A percentile compares a stretch with the other conserved stretches of the same genome.
Conservation (phyloP, 2,888 invertebrate species). For the Lydus trimaculatus region DNA sequence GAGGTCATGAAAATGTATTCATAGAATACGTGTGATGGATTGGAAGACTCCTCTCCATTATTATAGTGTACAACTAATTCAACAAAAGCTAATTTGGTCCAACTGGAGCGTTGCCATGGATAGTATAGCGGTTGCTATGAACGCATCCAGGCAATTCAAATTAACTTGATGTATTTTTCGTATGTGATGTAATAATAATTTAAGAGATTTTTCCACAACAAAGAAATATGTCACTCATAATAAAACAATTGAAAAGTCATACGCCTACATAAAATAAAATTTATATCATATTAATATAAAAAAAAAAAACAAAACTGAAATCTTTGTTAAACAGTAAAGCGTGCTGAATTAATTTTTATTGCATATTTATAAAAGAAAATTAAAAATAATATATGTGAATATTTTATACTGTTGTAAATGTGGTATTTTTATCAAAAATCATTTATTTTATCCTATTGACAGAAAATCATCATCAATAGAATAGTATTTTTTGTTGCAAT, state of each 20-base stretch:
- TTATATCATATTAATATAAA: neutral
- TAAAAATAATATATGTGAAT: neutral
- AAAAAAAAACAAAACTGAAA: neutral
- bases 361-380: neutral
- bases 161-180: conserved; percentile 12
- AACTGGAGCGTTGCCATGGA: conserved; percentile 9
- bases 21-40: conserved; percentile 12
- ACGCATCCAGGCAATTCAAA: conserved; percentile 11
- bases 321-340: neutral
- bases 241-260: neutral
- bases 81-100: conserved; percentile 11
- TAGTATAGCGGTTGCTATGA: conserved; percentile 1
- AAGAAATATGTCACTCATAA: conserved; percentile 5
- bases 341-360: conserved; percentile 1
- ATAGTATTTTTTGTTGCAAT: no score
- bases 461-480: neutral
- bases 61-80: conserved; percentile 8
- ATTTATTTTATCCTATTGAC: neutral
- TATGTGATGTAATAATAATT: neutral
- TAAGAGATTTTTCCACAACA: neutral
- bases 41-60: neutral
- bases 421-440: conserved; percentile 14
- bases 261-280: neutral
- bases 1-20: conserved; percentile 7
- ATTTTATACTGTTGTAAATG: neutral